These are phyloP conservation scores for Andrena bicolor DNA, from an alignment of 2,888 invertebrate genomes.

Conservation along the genomic window DNA sequence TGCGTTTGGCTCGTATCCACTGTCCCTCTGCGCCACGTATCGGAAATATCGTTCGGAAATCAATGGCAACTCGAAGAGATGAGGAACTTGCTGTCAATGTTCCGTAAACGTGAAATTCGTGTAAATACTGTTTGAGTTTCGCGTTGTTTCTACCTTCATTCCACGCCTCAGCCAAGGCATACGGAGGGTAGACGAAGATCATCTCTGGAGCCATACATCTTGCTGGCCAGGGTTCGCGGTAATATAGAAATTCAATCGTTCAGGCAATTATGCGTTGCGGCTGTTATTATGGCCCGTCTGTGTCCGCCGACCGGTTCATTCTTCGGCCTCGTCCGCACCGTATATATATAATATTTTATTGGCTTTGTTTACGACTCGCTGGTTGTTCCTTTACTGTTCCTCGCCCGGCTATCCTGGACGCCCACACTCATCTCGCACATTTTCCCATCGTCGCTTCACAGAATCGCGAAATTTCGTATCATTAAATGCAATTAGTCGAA, in stretches of 20 bases:
- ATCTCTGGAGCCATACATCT: constrained; percentile 69
- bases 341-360: constrained; percentile 83
- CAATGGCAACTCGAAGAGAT: constrained; percentile 71
- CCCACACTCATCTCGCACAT: constrained; percentile 37
- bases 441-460: constrained; percentile 24
- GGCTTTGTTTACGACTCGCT: constrained; percentile 82
- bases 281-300: constrained; percentile 80
- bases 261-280: constrained; percentile 83
- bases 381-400: constrained; percentile 75
- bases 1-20: constrained; percentile 82
- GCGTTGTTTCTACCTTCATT: not conserved
- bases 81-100: not conserved
- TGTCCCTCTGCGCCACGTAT: constrained; percentile 76
- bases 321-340: constrained; percentile 69
- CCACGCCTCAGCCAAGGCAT: constrained; percentile 51
- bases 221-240: constrained; percentile 75
- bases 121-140: too few relatives aligned
- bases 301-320: constrained; percentile 74
- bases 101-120: too few relatives aligned
- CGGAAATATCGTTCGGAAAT: constrained; percentile 70
- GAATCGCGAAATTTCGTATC: constrained; percentile 19
- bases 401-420: constrained; percentile 37
- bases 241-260: constrained; percentile 84
- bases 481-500: not conserved
- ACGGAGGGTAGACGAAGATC: constrained; percentile 51